A percentile compares a stretch with the other conserved stretches of the same genome.
Conservation (phyloP, 2,113 vertebrate genomes). For the Papio anubis region DNA sequence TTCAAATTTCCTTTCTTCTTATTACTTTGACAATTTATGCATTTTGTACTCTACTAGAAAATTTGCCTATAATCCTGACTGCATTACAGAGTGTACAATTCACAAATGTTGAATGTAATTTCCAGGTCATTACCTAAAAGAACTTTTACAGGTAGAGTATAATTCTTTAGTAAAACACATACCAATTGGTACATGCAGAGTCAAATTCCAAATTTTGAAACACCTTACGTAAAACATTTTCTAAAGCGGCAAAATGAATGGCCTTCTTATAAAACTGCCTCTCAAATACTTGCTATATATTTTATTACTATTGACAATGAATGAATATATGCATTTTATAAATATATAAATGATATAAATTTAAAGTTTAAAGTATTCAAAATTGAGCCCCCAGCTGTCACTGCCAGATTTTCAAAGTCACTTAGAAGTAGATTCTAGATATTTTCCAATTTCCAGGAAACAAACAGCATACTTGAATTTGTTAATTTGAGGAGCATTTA, state of each 20-base stretch:
- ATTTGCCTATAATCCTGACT: neutral
- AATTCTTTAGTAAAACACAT: neutral
- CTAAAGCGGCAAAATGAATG: slow-evolving; percentile 31
- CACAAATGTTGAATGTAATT: neutral
- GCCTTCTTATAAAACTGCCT: neutral
- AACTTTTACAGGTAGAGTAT: neutral
- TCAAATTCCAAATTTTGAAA: slow-evolving; percentile 45
- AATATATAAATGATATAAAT: slow-evolving; percentile 35
- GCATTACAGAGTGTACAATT: neutral
- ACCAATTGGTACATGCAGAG: slow-evolving; percentile 11
- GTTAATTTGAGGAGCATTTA: neutral
- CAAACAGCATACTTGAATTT: neutral
- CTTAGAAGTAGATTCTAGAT: neutral
- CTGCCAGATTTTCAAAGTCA: neutral
- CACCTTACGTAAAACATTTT: slow-evolving; percentile 11
- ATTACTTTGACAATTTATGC: neutral
- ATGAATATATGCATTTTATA: neutral
- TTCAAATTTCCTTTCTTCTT: neutral
- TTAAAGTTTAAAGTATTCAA: neutral
- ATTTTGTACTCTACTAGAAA: neutral
- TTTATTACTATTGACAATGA: slow-evolving; percentile 9
- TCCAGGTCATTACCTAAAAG: neutral
- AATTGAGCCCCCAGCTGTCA: neutral
- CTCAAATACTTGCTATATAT: neutral
- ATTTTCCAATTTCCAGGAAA: neutral